These are phyloP conservation scores for Craniophora ligustri DNA, from an alignment of 2,888 invertebrate species.

Conservation along the genomic window DNA sequence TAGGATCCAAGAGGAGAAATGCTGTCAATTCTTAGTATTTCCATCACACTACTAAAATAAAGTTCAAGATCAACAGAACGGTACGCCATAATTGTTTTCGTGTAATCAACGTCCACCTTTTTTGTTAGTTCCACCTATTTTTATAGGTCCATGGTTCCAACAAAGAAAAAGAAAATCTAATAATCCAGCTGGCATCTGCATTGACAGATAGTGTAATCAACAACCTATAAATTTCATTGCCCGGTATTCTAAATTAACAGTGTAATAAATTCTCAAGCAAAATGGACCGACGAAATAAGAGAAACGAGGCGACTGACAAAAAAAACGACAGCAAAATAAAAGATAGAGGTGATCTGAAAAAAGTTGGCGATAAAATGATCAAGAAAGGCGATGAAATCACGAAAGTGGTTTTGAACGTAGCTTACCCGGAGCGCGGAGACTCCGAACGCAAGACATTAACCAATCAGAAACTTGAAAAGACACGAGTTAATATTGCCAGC, in stretches of 20 bases:
- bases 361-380: not conserved
- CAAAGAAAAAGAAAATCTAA: not conserved
- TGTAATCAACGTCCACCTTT: no score
- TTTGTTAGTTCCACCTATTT: not conserved
- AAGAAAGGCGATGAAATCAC: conserved; percentile 13
- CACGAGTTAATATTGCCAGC: conserved; percentile 1
- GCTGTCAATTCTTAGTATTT: no score
- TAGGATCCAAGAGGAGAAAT: no score
- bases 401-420: conserved; percentile 8
- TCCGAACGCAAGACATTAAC: conserved; percentile 9
- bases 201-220: conserved; percentile 4
- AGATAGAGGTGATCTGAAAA: conserved; percentile 55
- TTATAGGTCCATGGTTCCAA: not conserved
- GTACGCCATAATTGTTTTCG: no score
- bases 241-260: conserved; percentile 48
- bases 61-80: no score
- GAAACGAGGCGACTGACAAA: conserved; percentile 37
- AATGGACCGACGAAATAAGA: conserved; percentile 47
- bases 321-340: conserved; percentile 43
- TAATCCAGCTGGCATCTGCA: conserved; percentile 29
- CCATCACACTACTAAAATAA: no score
- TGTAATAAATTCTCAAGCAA: conserved; percentile 36
- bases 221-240: no score
- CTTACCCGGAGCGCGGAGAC: conserved; percentile 58
- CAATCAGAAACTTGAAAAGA: conserved; percentile 12